Percentiles rank a stretch among this genome's conserved stretches.
Conservation (phyloP, 2,113 vertebrate genomes). For the Petaurus breviceps region DNA sequence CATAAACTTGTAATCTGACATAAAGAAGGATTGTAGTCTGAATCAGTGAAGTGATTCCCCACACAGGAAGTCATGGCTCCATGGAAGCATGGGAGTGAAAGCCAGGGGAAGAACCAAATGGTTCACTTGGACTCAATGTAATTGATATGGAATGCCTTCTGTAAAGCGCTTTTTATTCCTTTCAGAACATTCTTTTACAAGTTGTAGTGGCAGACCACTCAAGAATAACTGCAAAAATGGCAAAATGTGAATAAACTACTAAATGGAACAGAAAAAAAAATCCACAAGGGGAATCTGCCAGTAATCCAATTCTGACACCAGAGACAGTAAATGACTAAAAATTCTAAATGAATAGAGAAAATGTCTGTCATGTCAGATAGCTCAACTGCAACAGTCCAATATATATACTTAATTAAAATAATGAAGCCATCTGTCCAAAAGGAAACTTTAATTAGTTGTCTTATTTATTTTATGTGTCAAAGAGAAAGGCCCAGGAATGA, state of each 20-base stretch:
- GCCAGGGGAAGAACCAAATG: not conserved
- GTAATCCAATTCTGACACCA: constrained; percentile 6
- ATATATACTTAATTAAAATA: constrained; percentile 81
- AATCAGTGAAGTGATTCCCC: not conserved
- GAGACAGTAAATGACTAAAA: constrained; percentile 74
- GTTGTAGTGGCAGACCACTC: not conserved
- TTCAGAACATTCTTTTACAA: not conserved
- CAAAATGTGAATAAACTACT: constrained; percentile 8
- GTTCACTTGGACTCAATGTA: not conserved
- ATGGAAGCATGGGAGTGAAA: too few relatives aligned
- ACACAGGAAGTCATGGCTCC: not conserved
- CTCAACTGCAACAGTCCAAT: constrained; percentile 76
- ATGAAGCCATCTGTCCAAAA: constrained; percentile 80
- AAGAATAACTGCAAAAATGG: not conserved
- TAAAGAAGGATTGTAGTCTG: not conserved
- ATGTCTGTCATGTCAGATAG: constrained; percentile 77
- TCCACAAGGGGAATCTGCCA: not conserved
- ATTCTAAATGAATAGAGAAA: constrained; percentile 79
- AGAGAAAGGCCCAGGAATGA: constrained; percentile 54
- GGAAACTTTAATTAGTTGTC: constrained; percentile 75
- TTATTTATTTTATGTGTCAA: constrained; percentile 38
- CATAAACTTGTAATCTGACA: not conserved
- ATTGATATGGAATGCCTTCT: not conserved
- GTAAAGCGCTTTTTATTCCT: not conserved
- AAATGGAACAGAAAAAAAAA: not conserved